Conservation (phyloP, 2,113 vertebrate species). For the Sapayoa aenigma region DNA sequence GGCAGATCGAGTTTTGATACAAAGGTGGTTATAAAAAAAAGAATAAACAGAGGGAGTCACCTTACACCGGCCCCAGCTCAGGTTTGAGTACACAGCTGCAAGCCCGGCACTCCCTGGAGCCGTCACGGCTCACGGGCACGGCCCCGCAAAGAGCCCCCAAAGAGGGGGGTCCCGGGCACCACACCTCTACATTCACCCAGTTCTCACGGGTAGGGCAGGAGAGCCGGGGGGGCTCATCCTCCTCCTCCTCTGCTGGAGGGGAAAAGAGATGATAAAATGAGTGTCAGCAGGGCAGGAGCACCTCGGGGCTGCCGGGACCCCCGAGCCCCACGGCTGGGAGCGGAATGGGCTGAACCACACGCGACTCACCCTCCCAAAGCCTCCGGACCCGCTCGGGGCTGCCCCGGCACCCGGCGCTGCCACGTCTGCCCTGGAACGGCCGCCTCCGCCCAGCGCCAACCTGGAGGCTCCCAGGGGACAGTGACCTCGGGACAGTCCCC, state of each 20-base stretch:
- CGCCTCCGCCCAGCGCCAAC: background rate
- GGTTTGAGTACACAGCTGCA: background rate
- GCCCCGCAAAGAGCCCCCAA: background rate
- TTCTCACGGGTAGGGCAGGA: fast-evolving
- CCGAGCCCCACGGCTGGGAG: fast-evolving
- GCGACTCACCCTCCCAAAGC: fast-evolving
- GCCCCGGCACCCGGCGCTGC: background rate
- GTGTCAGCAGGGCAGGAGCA: background rate
- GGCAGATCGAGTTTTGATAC: background rate
- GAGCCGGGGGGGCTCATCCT: fast-evolving
- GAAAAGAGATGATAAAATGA: background rate
- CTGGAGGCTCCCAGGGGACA: background rate
- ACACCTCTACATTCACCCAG: fast-evolving
- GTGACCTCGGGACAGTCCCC: background rate
- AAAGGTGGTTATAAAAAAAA: background rate
- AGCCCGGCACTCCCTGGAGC: background rate
- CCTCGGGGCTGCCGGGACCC: fast-evolving
- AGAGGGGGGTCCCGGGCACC: background rate
- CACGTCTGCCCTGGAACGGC: background rate
- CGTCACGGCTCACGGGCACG: fast-evolving
- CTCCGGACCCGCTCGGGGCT: fast-evolving
- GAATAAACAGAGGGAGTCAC: background rate
- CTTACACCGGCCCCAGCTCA: background rate
- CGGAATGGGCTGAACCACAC: background rate
- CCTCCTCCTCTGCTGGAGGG: no score